phyloP scores from a whole-genome alignment of 2,797 vertebrate genomes.

The Darevskia mixta region DNA sequence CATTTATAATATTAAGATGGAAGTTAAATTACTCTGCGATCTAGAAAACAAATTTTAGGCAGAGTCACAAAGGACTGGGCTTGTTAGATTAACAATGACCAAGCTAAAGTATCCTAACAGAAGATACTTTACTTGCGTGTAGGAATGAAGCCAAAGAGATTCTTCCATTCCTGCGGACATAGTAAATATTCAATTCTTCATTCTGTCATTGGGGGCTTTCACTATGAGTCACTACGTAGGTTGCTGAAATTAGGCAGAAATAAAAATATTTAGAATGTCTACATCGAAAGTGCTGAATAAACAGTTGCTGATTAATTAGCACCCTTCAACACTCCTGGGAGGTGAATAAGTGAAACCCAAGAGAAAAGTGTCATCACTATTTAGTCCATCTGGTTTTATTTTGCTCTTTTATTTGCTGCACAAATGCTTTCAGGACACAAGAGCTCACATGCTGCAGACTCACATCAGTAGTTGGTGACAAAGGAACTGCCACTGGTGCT shows the following conservation, averaged over 20 bases:
- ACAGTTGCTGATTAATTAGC: slow-evolving; percentile 18
- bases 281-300: slow-evolving; percentile 8
- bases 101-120: neutral
- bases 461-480: neutral
- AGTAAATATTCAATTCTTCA: slow-evolving; percentile 18
- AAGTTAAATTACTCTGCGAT: neutral
- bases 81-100: neutral
- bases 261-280: slow-evolving; percentile 2
- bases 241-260: slow-evolving; percentile 3
- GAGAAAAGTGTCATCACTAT: neutral
- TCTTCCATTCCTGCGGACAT: neutral
- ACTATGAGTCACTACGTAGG: neutral
- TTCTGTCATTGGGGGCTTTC: neutral
- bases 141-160: neutral
- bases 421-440: neutral
- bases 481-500: neutral
- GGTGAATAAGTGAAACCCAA: neutral
- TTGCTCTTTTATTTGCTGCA: neutral
- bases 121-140: neutral
- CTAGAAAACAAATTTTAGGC: neutral
- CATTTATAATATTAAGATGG: accelerated
- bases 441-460: neutral
- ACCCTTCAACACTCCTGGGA: neutral
- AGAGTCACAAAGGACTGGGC: neutral
- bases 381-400: neutral